These are phyloP conservation scores for Stomatorhinus walkeri DNA, from an alignment of 2,797 vertebrate species.

Conservation along the genomic window DNA sequence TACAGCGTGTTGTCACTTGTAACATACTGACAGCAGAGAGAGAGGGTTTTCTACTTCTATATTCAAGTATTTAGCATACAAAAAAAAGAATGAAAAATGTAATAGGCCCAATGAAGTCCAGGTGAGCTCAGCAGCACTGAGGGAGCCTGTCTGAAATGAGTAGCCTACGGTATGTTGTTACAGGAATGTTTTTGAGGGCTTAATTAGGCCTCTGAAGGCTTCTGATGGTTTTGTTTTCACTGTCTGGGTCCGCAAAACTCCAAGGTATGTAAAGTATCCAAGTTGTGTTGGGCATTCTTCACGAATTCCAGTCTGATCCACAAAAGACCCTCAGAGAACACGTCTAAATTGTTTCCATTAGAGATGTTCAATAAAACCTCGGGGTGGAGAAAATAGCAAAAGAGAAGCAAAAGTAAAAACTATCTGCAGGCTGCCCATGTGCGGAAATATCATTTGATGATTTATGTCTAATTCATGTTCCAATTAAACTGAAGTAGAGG, in stretches of 20 bases:
- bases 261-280: conserved; percentile 17
- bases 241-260: conserved; percentile 36
- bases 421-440: neutral
- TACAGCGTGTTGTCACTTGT: conserved; percentile 38
- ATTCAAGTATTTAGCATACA: conserved; percentile 26
- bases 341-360: conserved; percentile 33
- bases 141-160: conserved; percentile 16
- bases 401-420: neutral
- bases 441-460: neutral
- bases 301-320: conserved; percentile 37
- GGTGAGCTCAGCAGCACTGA: conserved; percentile 24
- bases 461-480: neutral
- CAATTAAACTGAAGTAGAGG: neutral
- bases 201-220: conserved; percentile 49
- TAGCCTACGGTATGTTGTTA: conserved; percentile 23
- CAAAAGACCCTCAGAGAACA: conserved; percentile 28
- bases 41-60: neutral
- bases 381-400: neutral
- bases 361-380: neutral
- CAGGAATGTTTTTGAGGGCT: conserved; percentile 29
- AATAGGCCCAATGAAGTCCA: neutral
- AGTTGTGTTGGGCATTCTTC: conserved; percentile 33
- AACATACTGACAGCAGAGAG: conserved; percentile 24
- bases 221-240: conserved; percentile 33
- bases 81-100: conserved; percentile 25